A percentile compares a stretch with the other conserved stretches of the same genome.
These are phyloP conservation scores for Drosophila mulleri DNA, from an alignment of 2,888 invertebrate genomes.

Conservation along the genomic window DNA sequence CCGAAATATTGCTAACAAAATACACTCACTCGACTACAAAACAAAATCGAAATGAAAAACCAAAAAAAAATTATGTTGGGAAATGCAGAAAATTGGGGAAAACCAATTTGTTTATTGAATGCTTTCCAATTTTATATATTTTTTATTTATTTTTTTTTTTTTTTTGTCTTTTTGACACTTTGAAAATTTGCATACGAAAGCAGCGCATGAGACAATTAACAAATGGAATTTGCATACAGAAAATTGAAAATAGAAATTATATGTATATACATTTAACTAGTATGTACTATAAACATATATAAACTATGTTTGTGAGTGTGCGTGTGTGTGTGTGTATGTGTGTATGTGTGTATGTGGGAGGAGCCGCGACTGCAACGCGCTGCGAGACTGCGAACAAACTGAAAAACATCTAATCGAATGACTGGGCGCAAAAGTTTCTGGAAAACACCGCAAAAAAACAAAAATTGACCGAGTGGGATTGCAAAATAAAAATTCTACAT, in stretches of 20 bases:
- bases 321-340: constrained; percentile 2
- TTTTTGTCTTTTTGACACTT: constrained; percentile 41
- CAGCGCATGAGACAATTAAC: constrained; percentile 49
- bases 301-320: background rate
- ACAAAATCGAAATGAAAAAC: constrained; percentile 2
- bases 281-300: background rate
- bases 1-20: constrained; percentile 36
- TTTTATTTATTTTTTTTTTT: background rate
- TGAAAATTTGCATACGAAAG: constrained; percentile 46
- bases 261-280: background rate
- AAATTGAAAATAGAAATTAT: constrained; percentile 26
- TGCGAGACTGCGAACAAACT: constrained; percentile 52
- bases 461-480: constrained; percentile 20
- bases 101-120: constrained; percentile 28
- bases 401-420: constrained; percentile 51
- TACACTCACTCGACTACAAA: constrained; percentile 16
- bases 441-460: constrained; percentile 40
- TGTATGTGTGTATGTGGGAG: constrained; percentile 10
- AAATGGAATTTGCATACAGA: constrained; percentile 48
- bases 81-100: constrained; percentile 4
- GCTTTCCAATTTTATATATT: constrained; percentile 8
- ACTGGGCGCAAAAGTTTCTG: constrained; percentile 42
- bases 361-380: constrained; percentile 50
- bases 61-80: background rate
- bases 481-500: constrained; percentile 2